Percentiles rank a stretch among this genome's conserved stretches.
phyloP scores from a whole-genome alignment of 2,888 invertebrate genomes.

The Balanococcus diminutus region DNA sequence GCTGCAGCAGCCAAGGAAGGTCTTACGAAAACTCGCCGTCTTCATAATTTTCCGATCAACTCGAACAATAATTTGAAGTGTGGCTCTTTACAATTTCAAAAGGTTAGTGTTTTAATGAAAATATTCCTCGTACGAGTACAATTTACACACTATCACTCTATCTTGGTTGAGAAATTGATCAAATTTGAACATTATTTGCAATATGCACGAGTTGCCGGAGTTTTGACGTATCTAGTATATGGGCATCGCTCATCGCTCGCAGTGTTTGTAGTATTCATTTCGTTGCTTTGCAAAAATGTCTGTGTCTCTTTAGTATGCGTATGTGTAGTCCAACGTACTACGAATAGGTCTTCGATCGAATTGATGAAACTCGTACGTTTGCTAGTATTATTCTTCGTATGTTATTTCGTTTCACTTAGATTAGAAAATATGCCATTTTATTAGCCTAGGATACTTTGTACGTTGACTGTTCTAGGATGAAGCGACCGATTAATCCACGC shows the following conservation, averaged over 20 bases:
- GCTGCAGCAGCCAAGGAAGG: background rate
- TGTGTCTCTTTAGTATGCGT: no score
- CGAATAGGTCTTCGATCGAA: no score
- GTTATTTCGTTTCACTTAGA: background rate
- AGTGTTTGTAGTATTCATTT: no score
- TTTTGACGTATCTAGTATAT: no score
- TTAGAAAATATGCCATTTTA: background rate
- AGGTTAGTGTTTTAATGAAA: no score
- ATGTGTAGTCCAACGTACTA: no score
- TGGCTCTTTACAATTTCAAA: constrained; percentile 47
- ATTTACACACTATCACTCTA: background rate
- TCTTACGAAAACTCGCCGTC: background rate
- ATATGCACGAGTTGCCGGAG: no score
- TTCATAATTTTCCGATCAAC: background rate
- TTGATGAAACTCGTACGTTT: background rate
- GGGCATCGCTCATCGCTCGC: no score
- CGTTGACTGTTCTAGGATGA: constrained; percentile 18
- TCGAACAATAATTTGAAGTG: constrained; percentile 38
- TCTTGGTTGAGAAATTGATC: background rate
- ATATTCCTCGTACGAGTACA: no score
- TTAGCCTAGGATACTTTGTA: background rate
- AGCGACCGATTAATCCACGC: background rate
- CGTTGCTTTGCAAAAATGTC: no score
- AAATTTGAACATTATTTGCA: no score
- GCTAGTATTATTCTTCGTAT: background rate